These are phyloP conservation scores for Girardinus metallicus DNA, from an alignment of 2,797 vertebrate species.

Conservation along the genomic window DNA sequence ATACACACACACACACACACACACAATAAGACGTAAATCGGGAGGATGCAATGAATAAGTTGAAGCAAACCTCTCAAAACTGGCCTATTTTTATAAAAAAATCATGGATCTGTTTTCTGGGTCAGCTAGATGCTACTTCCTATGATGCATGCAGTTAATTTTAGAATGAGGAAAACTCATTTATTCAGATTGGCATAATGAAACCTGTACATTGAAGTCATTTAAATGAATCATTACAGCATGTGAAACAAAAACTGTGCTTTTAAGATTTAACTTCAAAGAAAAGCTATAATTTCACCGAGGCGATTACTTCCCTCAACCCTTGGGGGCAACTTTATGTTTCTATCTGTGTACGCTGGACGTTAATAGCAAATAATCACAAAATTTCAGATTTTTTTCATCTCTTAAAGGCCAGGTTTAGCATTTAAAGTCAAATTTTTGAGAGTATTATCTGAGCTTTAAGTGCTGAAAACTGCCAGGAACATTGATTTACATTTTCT, in stretches of 20 bases:
- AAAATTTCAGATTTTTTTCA: neutral
- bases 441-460: neutral
- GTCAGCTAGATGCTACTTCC: conserved; percentile 40
- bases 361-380: neutral
- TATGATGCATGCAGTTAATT: conserved; percentile 27
- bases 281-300: neutral
- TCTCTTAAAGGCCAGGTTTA: neutral
- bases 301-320: neutral
- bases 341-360: neutral
- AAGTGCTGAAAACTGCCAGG: neutral
- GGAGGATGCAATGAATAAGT: conserved; percentile 19
- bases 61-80: conserved; percentile 23
- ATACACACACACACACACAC: no score
- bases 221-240: neutral
- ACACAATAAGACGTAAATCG: conserved; percentile 35
- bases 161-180: conserved; percentile 9
- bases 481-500: neutral
- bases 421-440: neutral
- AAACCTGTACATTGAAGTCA: neutral
- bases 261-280: neutral
- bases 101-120: conserved; percentile 55
- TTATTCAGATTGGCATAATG: neutral
- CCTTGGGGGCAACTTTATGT: neutral
- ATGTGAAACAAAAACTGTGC: neutral
- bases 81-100: conserved; percentile 26